phyloP scores from a whole-genome alignment of 2,888 invertebrate genomes.

The Drosophila kanekoi region DNA sequence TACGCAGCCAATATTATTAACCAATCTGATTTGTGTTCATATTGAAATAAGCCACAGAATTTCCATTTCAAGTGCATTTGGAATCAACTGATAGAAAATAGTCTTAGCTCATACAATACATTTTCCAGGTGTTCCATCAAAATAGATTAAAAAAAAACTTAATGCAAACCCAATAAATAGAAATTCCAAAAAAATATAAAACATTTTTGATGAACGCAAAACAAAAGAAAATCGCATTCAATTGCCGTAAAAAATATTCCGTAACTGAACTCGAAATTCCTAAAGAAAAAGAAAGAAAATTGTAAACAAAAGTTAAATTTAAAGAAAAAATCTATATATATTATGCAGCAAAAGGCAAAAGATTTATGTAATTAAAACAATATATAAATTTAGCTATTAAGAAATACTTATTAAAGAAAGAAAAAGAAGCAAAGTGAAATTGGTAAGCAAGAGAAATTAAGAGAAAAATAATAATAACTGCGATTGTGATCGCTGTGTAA shows the following conservation, averaged over 20 bases:
- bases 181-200: constrained; percentile 32
- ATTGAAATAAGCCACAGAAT: constrained; percentile 35
- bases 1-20: constrained; percentile 6
- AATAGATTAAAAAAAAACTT: constrained; percentile 17
- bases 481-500: constrained; percentile 82
- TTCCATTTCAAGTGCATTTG: constrained; percentile 39
- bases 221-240: constrained; percentile 47
- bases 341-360: constrained; percentile 58
- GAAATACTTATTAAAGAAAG: constrained; percentile 44
- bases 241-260: constrained; percentile 67
- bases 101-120: constrained; percentile 26
- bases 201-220: constrained; percentile 30
- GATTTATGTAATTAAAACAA: constrained; percentile 63
- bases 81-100: constrained; percentile 31
- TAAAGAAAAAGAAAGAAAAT: constrained; percentile 54
- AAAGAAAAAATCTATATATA: constrained; percentile 49
- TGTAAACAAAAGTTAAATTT: constrained; percentile 54
- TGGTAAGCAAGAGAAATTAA: constrained; percentile 46
- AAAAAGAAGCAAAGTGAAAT: constrained; percentile 29
- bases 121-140: constrained; percentile 33
- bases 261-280: constrained; percentile 81
- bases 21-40: constrained; percentile 65
- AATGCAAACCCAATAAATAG: constrained; percentile 28
- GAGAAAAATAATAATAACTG: constrained; percentile 66
- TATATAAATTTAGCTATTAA: constrained; percentile 43